Evolutionary conservation across 1,140 invertebrate species (phyloP).

Genomic region (Conus ventricosus): DNA sequence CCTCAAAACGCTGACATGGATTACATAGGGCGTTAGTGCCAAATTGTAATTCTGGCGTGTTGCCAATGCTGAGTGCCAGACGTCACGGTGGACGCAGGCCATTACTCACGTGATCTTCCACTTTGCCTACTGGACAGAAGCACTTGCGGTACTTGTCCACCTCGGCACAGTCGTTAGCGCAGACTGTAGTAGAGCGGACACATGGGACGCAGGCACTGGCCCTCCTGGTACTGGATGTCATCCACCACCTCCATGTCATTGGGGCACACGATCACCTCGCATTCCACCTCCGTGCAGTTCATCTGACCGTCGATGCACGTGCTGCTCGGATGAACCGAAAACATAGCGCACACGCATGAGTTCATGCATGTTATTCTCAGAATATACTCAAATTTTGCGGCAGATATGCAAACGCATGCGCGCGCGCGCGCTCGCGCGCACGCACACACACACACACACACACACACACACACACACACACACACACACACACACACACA

Average conservation of each 20-base stretch:
- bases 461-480: neutral
- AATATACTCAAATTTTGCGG: too few relatives aligned
- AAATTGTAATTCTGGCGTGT: too few relatives aligned
- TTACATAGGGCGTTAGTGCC: too few relatives aligned
- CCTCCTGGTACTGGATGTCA: neutral
- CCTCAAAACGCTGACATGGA: too few relatives aligned
- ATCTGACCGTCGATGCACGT: constrained; percentile 38
- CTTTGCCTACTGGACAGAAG: constrained; percentile 34
- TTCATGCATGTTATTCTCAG: neutral
- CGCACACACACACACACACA: neutral
- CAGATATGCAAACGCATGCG: too few relatives aligned
- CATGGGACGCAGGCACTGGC: constrained; percentile 20
- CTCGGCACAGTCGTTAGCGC: neutral
- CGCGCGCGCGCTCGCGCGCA: neutral
- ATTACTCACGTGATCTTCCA: constrained; percentile 23
- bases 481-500: constrained; percentile 8
- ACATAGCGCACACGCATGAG: neutral
- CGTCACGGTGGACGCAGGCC: too few relatives aligned
- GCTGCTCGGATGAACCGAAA: constrained; percentile 9
- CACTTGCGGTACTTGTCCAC: constrained; percentile 16
- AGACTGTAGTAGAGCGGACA: constrained; percentile 33
- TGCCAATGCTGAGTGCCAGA: too few relatives aligned
- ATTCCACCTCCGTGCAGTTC: constrained; percentile 36
- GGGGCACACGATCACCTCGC: constrained; percentile 45
- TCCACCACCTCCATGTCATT: constrained; percentile 25